phyloP scores from a whole-genome alignment of 1,140 invertebrate genomes.

The Drosophila parvula region DNA sequence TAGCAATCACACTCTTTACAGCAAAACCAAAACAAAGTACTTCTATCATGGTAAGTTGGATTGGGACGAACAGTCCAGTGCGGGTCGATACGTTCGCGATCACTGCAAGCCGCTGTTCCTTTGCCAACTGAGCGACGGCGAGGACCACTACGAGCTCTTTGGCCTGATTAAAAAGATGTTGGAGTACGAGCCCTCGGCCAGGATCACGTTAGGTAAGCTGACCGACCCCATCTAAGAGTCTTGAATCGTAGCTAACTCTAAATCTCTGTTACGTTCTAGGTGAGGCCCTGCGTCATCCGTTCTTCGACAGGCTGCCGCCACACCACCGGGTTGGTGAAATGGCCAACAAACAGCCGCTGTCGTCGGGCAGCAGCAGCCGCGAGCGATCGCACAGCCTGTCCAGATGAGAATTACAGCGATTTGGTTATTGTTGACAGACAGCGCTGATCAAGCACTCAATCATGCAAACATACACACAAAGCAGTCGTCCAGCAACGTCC shows the following conservation, averaged over 20 bases:
- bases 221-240: no score
- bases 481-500: slow-evolving; percentile 49
- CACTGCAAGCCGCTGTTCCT: slow-evolving; percentile 99
- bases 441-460: slow-evolving; percentile 59
- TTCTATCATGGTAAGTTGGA: slow-evolving; percentile 97
- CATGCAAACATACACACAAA: slow-evolving; percentile 62
- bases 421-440: slow-evolving; percentile 84
- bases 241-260: background rate
- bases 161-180: slow-evolving; percentile 98
- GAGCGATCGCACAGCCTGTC: slow-evolving; percentile 83
- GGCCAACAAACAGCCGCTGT: slow-evolving; percentile 70
- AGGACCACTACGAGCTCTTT: slow-evolving; percentile 96
- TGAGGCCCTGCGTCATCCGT: slow-evolving; percentile 96
- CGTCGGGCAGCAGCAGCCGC: slow-evolving; percentile 83
- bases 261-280: slow-evolving; percentile 37
- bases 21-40: slow-evolving; percentile 98
- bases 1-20: slow-evolving; percentile 84
- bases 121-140: slow-evolving; percentile 94
- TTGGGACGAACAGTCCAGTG: slow-evolving; percentile 97
- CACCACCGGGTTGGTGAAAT: slow-evolving; percentile 88
- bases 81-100: slow-evolving; percentile 98
- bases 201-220: slow-evolving; percentile 90
- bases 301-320: slow-evolving; percentile 93
- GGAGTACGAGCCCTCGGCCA: slow-evolving; percentile 96
- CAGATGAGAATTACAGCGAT: slow-evolving; percentile 84